phyloP scores from a whole-genome alignment of 2,113 vertebrate genomes.

The Cygnus buccinator region DNA sequence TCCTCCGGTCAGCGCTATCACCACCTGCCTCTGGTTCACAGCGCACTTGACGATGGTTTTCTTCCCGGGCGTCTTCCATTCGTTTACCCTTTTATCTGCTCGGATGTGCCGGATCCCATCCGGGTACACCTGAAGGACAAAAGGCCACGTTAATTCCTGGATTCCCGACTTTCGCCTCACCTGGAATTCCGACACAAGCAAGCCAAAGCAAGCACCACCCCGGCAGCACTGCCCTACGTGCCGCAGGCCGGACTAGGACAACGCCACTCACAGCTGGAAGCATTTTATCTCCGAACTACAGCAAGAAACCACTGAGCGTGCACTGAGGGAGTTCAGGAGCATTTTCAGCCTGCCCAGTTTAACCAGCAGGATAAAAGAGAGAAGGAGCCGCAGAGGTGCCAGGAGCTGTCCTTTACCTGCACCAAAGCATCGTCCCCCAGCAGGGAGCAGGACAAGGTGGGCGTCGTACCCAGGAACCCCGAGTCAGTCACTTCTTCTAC shows the following conservation, averaged over 20 bases:
- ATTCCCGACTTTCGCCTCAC: neutral
- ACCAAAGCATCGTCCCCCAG: slow-evolving; percentile 96
- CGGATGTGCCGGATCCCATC: slow-evolving; percentile 97
- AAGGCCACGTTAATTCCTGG: neutral
- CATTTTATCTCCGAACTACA: neutral
- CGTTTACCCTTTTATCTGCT: slow-evolving; percentile 97
- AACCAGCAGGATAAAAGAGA: neutral
- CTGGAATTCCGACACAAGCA: neutral
- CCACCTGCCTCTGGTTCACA: slow-evolving; percentile 98
- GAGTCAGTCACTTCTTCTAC: slow-evolving; percentile 99
- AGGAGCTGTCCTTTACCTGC: slow-evolving; percentile 81
- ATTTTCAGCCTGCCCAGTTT: neutral
- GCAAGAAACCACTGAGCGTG: neutral
- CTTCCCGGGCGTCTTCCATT: slow-evolving; percentile 98
- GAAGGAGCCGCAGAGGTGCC: too few species aligned
- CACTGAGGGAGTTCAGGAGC: neutral
- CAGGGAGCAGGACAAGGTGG: slow-evolving; percentile 95
- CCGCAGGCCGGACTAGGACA: neutral
- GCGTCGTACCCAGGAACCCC: slow-evolving; percentile 96
- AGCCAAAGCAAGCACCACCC: neutral
- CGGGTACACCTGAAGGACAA: slow-evolving; percentile 88
- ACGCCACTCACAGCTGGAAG: neutral
- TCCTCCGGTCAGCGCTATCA: slow-evolving; percentile 95
- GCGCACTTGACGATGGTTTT: slow-evolving; percentile 98
- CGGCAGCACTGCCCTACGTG: neutral